Base-by-base conservation (phyloP, 2,797 vertebrate species). In the Dermochelys coriacea region DNA sequence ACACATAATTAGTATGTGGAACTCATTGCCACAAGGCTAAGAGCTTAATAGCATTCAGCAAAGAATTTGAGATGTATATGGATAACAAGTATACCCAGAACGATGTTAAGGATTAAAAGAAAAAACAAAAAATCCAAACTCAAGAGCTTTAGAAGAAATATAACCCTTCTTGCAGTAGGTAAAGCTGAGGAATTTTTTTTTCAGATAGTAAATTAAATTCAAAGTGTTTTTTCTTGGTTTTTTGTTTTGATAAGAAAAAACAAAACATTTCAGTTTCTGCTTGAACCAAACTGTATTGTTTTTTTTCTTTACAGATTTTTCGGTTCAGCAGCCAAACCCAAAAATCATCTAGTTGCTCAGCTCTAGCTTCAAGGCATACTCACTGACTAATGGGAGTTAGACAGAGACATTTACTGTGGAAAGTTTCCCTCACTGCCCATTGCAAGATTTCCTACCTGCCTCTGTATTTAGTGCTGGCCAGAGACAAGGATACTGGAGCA, bases 1-100 rank as follows among this genome's bases (percentile, higher is more conserved):
- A 0, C 0, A 0, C 10, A 12, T 25, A 3, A 6, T 93, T 0
- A 0, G 15, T 41, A 47, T 0, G 0, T 0, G 0, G n/a, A 21
- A 25, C 34, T 47, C 59, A 37, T 1, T 0, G 3, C 45, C 2
- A 0, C 0, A 0, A 86, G 52, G 9, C 4, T 51, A 29, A 61
- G 12, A 8, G 0, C 34, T 9, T 7, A 55, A 51, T 83, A 84
- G 8, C n/a, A 85, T 79, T 49, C 19, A 29, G 54, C 37, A 41
- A 45, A 34, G 34, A 34, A 80, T 27, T 2, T 1, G n/a, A 27
- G 2, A n/a, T 52, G 37, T 31, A 5, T 8, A 3, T 31, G 41
- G 2, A 18, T 29, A 19, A 78, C 85, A 86, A 4, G 23, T 86
- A 77, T 41, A 49, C 6, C 52, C 19, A 77, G 2, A 31, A 52